Base-by-base conservation (phyloP, 1,140 invertebrate genomes). In the Penaeus chinensis region DNA sequence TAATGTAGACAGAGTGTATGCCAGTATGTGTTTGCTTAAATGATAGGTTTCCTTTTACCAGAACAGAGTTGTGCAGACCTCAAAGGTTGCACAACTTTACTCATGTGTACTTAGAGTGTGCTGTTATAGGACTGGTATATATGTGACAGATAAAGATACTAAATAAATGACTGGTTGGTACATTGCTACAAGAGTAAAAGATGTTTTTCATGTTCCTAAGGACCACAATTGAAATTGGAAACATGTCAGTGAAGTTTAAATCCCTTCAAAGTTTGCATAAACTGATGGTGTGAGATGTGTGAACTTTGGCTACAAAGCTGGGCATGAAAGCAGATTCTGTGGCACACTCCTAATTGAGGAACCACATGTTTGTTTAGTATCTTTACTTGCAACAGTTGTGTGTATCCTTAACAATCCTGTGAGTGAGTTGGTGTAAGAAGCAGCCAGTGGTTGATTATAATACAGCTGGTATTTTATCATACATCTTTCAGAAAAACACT, bases 101-200 rank as follows among this genome's bases (percentile, higher is more conserved):
- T 62, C 69, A 82, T 82, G 86, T 87, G 86, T 87, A 87, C 86
- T 87, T 87, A 82, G 83, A 61, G 85, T 78, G 80, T 87, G 86
- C 86, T 77, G 86, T 82, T 87, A 78, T 86, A 86, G 63, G 86
- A 82, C 86, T 87, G 79, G 63, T 82, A 62, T 82, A 63, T 65
- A 65, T 65, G 79, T 87, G 79, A 83, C 69, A 66, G 27, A 74
- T 82, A 87, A 87, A 83, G 79, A 86, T 79, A 83, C 81, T n/a
- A 71, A 54, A 54, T 54, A 54, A 54, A 54, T 54, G 54, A 54
- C 54, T 54, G 54, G 54, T 54, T 54, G 16, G 16, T 54, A 54
- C 54, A 54, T 54, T 54, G 10, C 54, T 54, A 54, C 54, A 54
- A 54, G 11, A 54, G 16, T 54, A 10, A 54, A 54, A 54, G 54